Base-by-base conservation (phyloP, 2,888 invertebrate genomes). In the Cerceris rybyensis region DNA sequence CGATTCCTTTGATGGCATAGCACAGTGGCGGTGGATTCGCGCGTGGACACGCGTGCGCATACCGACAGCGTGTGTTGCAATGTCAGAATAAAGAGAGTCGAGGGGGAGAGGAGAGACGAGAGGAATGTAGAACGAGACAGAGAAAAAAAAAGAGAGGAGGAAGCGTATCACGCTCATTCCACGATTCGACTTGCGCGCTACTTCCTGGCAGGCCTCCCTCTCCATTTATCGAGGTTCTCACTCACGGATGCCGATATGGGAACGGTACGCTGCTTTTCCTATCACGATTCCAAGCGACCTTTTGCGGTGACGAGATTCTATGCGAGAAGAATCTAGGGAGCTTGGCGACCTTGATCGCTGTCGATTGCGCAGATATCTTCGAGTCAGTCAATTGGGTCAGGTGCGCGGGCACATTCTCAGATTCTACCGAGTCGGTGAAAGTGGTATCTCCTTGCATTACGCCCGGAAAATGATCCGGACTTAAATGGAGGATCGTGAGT, bases 311-410 rank as follows among this genome's bases (percentile, higher is more conserved):
- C 70, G 81, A 78, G 81, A 78, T 66, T 67, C 49, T 64, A 49
- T 17, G 43, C 61, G 54, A 57, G 60, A 61, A 50, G 72, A 69
- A 69, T 67, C 63, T 59, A 75, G 65, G 70, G 66, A 63, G 57
- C 52, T 52, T 16, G 50, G 17, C 72, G 80, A 82, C 76, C 84
- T 80, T 80, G 84, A 67, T 74, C 66, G 57, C 4, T 28, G 28
- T n/a, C 67, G 67, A 17, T 64, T 50, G 58, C 66, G 63, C 63
- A 13, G 72, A 75, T 78, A 77, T 86, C 73, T 79, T 60, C 59
- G 65, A 59, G 16, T 43, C 58, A 55, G 59, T 69, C 80, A 84
- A 81, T 80, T 80, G 70, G 86, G 83, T 82, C 85, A 86, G 77
- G 81, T 82, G 78, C 80, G 74, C 68, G 57, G 61, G 71, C 57